phyloP scores from a whole-genome alignment of 1,140 invertebrate species.

The Saccostrea glomerata region DNA sequence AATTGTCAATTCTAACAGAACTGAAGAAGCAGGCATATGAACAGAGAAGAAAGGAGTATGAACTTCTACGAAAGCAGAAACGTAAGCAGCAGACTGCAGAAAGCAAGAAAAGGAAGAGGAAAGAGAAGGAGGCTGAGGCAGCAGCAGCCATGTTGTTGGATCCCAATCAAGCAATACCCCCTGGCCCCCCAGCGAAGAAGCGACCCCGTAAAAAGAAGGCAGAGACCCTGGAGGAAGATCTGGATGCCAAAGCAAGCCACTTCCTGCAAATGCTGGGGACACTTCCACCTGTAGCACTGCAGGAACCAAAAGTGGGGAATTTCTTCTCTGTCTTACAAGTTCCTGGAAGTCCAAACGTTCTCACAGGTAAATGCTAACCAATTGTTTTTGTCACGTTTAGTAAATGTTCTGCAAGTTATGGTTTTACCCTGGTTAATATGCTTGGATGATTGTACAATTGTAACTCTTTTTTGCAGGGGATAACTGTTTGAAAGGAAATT shows the following conservation, averaged over 20 bases:
- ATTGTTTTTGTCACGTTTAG: background rate
- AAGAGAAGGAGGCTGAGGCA: conserved; percentile 44
- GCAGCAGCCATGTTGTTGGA: background rate
- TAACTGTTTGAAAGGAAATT: conserved; percentile 88
- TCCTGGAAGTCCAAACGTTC: conserved; percentile 82
- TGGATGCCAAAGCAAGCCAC: conserved; percentile 85
- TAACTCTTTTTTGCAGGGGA: conserved; percentile 80
- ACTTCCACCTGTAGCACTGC: conserved; percentile 90
- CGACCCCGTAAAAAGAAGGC: conserved; percentile 53
- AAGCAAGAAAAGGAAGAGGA: conserved; percentile 63
- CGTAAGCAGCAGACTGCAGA: conserved; percentile 60
- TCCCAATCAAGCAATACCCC: conserved; percentile 37
- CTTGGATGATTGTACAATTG: background rate
- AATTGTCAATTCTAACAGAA: conserved; percentile 60
- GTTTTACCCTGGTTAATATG: background rate
- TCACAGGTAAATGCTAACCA: conserved; percentile 59
- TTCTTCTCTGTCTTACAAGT: conserved; percentile 90
- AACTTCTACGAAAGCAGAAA: conserved; percentile 68
- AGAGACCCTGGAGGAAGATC: conserved; percentile 62
- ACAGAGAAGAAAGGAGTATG: conserved; percentile 70
- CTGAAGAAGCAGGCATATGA: conserved; percentile 72
- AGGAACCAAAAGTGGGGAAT: conserved; percentile 91
- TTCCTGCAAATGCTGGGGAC: conserved; percentile 90
- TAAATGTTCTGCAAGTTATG: background rate
- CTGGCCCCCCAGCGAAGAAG: conserved; percentile 58